Base-by-base conservation (phyloP, 2,888 invertebrate genomes). In the Cremastinae sp. region DNA sequence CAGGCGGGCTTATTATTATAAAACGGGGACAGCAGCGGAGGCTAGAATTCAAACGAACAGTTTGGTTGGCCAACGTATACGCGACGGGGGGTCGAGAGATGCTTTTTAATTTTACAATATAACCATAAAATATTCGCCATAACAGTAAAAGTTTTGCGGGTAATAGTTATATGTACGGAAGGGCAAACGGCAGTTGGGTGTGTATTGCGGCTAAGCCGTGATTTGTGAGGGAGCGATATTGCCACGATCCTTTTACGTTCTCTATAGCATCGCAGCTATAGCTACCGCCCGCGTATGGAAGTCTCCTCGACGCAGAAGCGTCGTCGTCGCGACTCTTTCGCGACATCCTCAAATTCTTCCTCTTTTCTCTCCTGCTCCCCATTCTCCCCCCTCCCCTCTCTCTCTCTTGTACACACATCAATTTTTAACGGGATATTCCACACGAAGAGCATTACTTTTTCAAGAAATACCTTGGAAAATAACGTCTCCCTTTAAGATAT, bases 101-200 rank as follows among this genome's bases (percentile, higher is more conserved):
- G 81, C 82, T 85, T 88, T 88, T 88, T 88, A 88, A 88, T 88
- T 88, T 87, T 87, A 88, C 87, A 88, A 83, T 87, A 87, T 87
- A 87, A 84, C 86, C 86, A 86, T 88, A 87, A 88, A 88, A 87
- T 87, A 87, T 87, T 85, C 84, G 83, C 82, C 82, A 84, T 86
- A 87, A 86, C 85, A 83, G 85, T 87, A 85, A 87, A 87, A 87
- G 85, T 85, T 83, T 86, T 80, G 80, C 72, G 74, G 82, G 81
- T 78, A 75, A 75, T 70, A 78, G 73, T 28, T 28, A 28, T 28
- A 28, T 28, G 28, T 73, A 68, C 69, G 51, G 73, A 59, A 65
- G 59, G 76, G 73, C 18, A 34, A 64, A 51, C 38, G 51, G 14
- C 12, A 28, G 28, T 20, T 18, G 28, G 16, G 53, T 66, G 78